A percentile compares a stretch with the other conserved stretches of the same genome.
Conservation (phyloP, 2,797 vertebrate species). For the Galago senegalensis region DNA sequence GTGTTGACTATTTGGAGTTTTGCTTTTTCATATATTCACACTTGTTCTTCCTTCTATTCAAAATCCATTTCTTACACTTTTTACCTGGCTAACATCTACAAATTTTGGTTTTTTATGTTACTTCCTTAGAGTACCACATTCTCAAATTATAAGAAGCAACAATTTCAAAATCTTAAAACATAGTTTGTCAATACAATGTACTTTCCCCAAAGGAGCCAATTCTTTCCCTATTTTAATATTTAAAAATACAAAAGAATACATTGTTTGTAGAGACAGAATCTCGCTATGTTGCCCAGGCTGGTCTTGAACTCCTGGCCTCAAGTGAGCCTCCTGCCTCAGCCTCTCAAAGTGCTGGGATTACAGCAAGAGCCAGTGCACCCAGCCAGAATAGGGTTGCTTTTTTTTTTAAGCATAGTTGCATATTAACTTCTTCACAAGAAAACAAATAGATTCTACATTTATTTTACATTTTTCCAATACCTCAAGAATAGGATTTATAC, state of each 20-base stretch:
- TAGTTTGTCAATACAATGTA: slow-evolving; percentile 56
- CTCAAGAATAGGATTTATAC: neutral
- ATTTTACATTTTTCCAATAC: slow-evolving; percentile 41
- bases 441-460: neutral
- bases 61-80: slow-evolving; percentile 25
- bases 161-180: slow-evolving; percentile 63
- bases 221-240: slow-evolving; percentile 35
- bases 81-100: neutral
- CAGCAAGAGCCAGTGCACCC: neutral
- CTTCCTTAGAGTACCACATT: neutral
- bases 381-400: neutral
- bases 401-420: neutral
- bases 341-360: neutral
- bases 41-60: slow-evolving; percentile 26
- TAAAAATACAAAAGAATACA: slow-evolving; percentile 63
- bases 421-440: slow-evolving; percentile 63
- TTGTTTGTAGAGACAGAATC: neutral
- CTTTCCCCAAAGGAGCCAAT: neutral
- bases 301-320: neutral
- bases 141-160: slow-evolving; percentile 26
- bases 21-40: neutral
- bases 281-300: neutral
- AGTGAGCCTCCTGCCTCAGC: neutral
- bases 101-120: slow-evolving; percentile 34
- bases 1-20: slow-evolving; percentile 32